A percentile compares a stretch with the other conserved stretches of the same genome.
phyloP scores from a whole-genome alignment of 35 echinoderm and acorn worm genomes.

The Apostichopus californicus region DNA sequence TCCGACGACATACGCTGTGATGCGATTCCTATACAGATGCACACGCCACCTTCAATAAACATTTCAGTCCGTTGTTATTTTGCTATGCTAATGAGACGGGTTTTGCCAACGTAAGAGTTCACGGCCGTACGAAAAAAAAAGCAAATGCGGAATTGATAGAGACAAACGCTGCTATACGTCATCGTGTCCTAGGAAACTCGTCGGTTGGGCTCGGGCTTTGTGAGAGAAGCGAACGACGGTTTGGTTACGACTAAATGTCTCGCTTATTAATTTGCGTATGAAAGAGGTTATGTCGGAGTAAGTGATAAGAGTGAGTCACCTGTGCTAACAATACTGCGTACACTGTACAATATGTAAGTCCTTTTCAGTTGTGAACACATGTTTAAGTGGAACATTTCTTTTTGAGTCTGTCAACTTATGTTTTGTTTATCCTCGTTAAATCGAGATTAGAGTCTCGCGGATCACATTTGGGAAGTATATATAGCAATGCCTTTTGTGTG shows the following conservation, averaged over 20 bases:
- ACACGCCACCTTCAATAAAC: constrained; percentile 2
- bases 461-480: no score
- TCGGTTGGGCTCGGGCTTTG: constrained; percentile 2
- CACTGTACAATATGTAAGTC: not conserved
- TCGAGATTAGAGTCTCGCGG: no score
- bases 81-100: constrained; percentile 29
- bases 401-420: no score
- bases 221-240: not conserved
- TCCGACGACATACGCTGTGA: not conserved
- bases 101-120: not conserved
- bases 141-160: not conserved
- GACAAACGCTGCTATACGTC: constrained; percentile 25
- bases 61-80: constrained; percentile 24
- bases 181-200: constrained; percentile 45
- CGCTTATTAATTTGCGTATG: constrained; percentile 47
- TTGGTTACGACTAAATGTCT: constrained; percentile 30
- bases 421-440: no score
- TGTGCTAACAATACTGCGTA: not conserved
- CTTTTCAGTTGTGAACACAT: no score
- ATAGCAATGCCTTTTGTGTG: not conserved
- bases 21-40: not conserved
- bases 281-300: constrained; percentile 21
- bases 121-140: constrained; percentile 19
- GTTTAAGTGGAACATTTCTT: not conserved
- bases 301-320: constrained; percentile 1